phyloP scores from a whole-genome alignment of 1,140 invertebrate genomes.

The Trypoxylus dichotomus region DNA sequence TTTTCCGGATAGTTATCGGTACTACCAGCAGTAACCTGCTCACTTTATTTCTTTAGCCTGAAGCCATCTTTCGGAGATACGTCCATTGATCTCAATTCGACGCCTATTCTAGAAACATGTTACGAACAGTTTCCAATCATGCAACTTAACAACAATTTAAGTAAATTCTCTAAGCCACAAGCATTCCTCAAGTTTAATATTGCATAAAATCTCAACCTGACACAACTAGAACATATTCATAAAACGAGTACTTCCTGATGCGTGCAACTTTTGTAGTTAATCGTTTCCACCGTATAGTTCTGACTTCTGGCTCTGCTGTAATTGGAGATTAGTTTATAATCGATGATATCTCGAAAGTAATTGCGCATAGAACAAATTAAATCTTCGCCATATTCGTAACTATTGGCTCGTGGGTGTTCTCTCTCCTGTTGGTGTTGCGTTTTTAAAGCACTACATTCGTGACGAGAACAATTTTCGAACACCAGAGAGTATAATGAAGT shows the following conservation, averaged over 20 bases:
- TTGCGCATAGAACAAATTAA: constrained; percentile 3
- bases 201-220: background rate
- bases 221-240: background rate
- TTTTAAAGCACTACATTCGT: background rate
- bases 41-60: background rate
- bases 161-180: background rate
- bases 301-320: constrained; percentile 10
- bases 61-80: background rate
- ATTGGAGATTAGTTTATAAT: constrained; percentile 8
- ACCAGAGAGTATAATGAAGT: background rate
- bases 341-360: constrained; percentile 16
- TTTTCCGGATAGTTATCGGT: background rate
- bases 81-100: background rate
- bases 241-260: background rate
- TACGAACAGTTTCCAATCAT: background rate
- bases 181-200: background rate
- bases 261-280: background rate
- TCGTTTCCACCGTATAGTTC: background rate
- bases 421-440: background rate
- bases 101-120: background rate
- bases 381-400: constrained; percentile 4
- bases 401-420: constrained; percentile 20
- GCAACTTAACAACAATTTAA: background rate
- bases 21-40: background rate
- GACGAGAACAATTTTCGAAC: constrained; percentile 13